A percentile compares a stretch with the other conserved stretches of the same genome.
Conservation (phyloP, 2,888 invertebrate species). For the Xestobium rufovillosum region DNA sequence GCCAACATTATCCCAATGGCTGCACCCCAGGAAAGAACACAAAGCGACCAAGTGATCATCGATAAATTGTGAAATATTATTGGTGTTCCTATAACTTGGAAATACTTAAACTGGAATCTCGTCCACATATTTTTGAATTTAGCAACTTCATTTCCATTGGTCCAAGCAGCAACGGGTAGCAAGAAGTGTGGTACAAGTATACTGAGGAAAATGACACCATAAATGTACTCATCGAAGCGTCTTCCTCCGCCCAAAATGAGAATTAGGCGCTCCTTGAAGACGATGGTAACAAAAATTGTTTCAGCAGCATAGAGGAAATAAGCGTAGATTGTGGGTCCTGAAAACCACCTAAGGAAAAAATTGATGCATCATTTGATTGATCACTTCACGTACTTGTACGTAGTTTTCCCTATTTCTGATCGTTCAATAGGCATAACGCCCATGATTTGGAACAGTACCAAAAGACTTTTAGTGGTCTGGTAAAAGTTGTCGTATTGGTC, state of each 20-base stretch:
- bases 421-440: constrained; percentile 69
- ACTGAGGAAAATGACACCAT: constrained; percentile 66
- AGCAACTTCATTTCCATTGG: constrained; percentile 62
- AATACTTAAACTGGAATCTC: constrained; percentile 60
- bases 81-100: constrained; percentile 54
- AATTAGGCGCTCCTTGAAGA: constrained; percentile 39
- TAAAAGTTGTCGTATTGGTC: constrained; percentile 65
- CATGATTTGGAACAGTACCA: constrained; percentile 67
- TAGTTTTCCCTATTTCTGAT: constrained; percentile 48
- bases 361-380: too few species aligned
- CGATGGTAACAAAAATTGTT: constrained; percentile 44
- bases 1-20: constrained; percentile 60
- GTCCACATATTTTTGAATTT: constrained; percentile 76
- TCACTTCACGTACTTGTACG: constrained; percentile 33
- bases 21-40: constrained; percentile 58
- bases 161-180: constrained; percentile 62
- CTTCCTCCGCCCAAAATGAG: constrained; percentile 47
- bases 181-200: constrained; percentile 64
- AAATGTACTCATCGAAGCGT: constrained; percentile 66
- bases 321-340: constrained; percentile 60
- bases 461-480: constrained; percentile 59
- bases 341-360: constrained; percentile 55
- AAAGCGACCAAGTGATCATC: constrained; percentile 55
- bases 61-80: constrained; percentile 60
- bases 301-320: constrained; percentile 56